A percentile compares a stretch with the other conserved stretches of the same genome.
Conservation (phyloP, 2,888 invertebrate species). For the Lasioglossum figueresi region DNA sequence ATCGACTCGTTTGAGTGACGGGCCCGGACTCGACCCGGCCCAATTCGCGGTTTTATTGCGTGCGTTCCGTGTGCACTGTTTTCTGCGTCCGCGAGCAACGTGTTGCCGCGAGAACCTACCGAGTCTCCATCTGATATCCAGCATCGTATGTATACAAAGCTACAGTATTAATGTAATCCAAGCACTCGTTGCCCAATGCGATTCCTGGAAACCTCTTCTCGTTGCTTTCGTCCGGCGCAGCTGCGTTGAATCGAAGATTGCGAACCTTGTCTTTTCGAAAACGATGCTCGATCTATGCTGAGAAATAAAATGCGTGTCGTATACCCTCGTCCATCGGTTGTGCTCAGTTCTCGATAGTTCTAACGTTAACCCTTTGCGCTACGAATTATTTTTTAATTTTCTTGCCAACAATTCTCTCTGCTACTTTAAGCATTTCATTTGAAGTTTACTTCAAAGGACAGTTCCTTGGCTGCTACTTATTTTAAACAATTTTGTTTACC, state of each 20-base stretch:
- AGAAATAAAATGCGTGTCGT: too few relatives aligned
- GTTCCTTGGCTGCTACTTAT: too few relatives aligned
- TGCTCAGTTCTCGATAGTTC: too few relatives aligned
- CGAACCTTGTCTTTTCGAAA: neutral
- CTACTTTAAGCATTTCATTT: too few relatives aligned
- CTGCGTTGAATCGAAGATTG: neutral
- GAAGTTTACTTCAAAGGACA: too few relatives aligned
- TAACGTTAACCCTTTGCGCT: too few relatives aligned
- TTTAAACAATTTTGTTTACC: too few relatives aligned
- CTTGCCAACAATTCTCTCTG: too few relatives aligned
- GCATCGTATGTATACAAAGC: slow-evolving; percentile 44
- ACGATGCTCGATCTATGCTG: neutral
- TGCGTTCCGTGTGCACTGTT: neutral
- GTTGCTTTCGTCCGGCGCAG: neutral
- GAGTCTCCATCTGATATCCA: slow-evolving; percentile 48
- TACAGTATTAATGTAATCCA: slow-evolving; percentile 20
- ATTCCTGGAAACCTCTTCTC: slow-evolving; percentile 6
- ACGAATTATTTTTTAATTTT: too few relatives aligned
- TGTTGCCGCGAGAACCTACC: neutral
- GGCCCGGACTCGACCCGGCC: neutral
- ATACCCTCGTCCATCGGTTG: too few relatives aligned
- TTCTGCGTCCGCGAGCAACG: slow-evolving; percentile 22
- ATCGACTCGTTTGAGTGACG: neutral
- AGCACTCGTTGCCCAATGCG: slow-evolving; percentile 13
- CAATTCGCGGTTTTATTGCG: neutral